Evolutionary conservation across 2,113 vertebrate genomes (phyloP), one percentile per base, ranked within the genome.

Genomic region (Corythornis madagascariensis): DNA sequence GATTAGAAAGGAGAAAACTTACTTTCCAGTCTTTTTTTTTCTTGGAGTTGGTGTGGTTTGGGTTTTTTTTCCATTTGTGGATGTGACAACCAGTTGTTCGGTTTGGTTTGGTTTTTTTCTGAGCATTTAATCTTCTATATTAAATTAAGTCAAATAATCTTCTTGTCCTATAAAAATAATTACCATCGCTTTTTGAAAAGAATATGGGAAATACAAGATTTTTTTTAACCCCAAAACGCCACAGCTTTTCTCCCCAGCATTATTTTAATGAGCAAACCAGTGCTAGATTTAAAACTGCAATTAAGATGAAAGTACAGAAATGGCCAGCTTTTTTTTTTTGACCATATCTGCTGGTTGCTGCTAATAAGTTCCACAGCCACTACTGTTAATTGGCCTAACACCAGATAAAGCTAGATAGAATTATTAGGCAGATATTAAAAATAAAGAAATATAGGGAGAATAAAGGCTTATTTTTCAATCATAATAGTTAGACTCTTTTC

Each of bases 221-320:
- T 45, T 72, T 69, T 91, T 92, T 89, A 33, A 25, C 28, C 55
- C 45, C 11, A 9, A 33, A 93, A 94, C 22, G 35, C 20, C 42
- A 90, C 3, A 67, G 7, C 45, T 96, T 89, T 97, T 92, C 80
- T 90, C 93, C 71, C 77, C 76, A 95, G 64, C 69, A 66, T 94
- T 96, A 93, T 96, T 96, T 89, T 94, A 96, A 96, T 95, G 89
- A 97, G 90, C 88, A 93, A 93, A 95, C 89, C 35, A 53, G 35
- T 87, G 53, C 91, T 90, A 80, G 90, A 92, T 96, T 97, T 97
- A 92, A 95, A 95, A 92, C 64, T 89, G 63, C 76, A 93, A 90
- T 94, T 60, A 85, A 91, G 89, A 63, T 65, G 89, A 92, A 61
- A 72, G 53, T 81, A 86, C 67, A 78, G 77, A 88, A 90, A 78